Base-by-base conservation (phyloP, 1,140 invertebrate genomes). In the Cyrtorhinus lividipennis region DNA sequence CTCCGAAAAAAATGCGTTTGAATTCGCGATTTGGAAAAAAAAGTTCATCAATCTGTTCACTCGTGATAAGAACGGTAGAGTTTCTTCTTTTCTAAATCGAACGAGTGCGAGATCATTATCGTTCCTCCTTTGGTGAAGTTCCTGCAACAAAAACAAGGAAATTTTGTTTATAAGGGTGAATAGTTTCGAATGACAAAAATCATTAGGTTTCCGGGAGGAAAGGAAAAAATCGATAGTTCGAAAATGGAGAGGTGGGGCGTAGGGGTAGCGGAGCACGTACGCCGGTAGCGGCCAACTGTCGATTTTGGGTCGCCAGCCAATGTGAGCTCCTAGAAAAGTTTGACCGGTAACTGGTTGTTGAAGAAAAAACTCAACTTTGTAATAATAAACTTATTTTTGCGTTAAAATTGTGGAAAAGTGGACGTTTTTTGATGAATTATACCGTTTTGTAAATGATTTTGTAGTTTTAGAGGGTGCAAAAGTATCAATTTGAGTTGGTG, bases 1-100 rank as follows among this genome's bases (percentile, higher is more conserved):
- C 48, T 5, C 5, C 10, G 20, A 8, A 53, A 53, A 53, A 10
- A 10, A 10, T 53, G 5, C 48, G 20, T 58, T 58, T 58, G 24
- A 10, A 24, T 58, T 27, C 58, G 24, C 58, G 24, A 18, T 2
- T 26, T 30, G 23, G 5, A 24, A 38, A 38, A 38, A 38, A 38
- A 38, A 38, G 15, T 8, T 38, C 30, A 15, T 8, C 5, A 38
- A 38, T 15, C 45, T 23, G 56, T 59, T 65, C 56, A 68, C 30
- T 69, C 66, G 68, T 80, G 77, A 71, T 80, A 84, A 65, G 81
- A 85, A 72, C 88, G 78, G 79, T 90, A 92, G 53, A 92, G 77
- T 74, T 91, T 91, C 74, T 88, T 90, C 78, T 91, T 92, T 69
- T 83, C 84, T 74, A 91, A 76, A 65, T 81, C 83, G 76, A 89